phyloP scores from a whole-genome alignment of 35 echinoderm and acorn worm genomes.

The Ophiothrix spiculata region DNA sequence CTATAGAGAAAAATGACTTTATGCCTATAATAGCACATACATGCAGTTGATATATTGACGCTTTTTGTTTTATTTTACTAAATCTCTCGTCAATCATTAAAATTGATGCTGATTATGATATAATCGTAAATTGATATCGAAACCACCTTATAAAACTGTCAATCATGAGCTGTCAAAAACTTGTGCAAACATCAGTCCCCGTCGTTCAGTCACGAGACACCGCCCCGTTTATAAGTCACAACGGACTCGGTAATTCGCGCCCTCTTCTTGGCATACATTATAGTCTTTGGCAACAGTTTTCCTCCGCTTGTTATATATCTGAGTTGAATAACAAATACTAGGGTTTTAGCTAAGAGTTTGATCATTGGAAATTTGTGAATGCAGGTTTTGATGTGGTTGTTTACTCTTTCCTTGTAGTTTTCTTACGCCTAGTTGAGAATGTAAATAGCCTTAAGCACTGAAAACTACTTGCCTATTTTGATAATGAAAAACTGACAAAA shows the following conservation, averaged over 20 bases:
- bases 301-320: too few relatives aligned
- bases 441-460: not conserved
- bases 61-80: too few relatives aligned
- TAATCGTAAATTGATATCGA: too few relatives aligned
- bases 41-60: too few relatives aligned
- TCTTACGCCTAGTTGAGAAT: slow-evolving; percentile 6
- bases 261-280: not conserved
- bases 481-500: too few relatives aligned
- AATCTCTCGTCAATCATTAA: too few relatives aligned
- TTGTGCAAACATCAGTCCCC: not conserved
- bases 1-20: too few relatives aligned
- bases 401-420: not conserved
- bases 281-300: too few relatives aligned
- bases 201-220: too few relatives aligned
- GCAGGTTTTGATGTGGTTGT: not conserved
- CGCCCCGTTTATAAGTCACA: not conserved
- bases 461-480: not conserved
- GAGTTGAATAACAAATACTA: not conserved
- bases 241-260: not conserved
- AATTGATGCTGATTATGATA: too few relatives aligned
- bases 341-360: not conserved
- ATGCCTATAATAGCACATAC: too few relatives aligned
- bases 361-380: not conserved
- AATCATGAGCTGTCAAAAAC: not conserved
- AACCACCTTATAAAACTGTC: too few relatives aligned